phyloP scores from a whole-genome alignment of 2,888 invertebrate species.

The Trachelus tabidus region DNA sequence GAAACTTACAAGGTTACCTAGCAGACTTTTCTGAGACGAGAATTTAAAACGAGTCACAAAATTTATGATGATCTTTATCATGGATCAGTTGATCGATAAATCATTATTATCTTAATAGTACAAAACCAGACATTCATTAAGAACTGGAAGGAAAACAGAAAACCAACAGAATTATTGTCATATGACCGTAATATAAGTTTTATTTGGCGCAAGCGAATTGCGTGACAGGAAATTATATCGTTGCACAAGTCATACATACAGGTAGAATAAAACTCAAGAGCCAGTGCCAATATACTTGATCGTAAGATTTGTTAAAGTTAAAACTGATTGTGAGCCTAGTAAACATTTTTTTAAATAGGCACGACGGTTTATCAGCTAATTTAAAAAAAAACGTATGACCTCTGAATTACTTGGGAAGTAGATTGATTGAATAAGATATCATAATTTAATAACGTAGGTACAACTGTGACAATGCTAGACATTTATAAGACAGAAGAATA shows the following conservation, averaged over 20 bases:
- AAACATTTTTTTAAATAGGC: neutral
- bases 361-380: neutral
- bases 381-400: neutral
- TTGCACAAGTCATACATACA: neutral
- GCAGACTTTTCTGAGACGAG: neutral
- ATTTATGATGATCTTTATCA: neutral
- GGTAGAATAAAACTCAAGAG: neutral
- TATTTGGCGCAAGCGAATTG: neutral
- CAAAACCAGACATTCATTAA: neutral
- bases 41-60: neutral
- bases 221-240: neutral
- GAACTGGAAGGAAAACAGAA: neutral
- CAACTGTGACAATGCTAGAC: neutral
- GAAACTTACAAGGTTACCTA: neutral
- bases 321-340: neutral
- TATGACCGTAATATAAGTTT: neutral
- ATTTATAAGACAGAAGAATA: neutral
- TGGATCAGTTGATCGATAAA: too few species aligned
- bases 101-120: neutral
- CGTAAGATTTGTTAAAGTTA: neutral
- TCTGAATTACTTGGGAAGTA: neutral
- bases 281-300: neutral
- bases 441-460: neutral
- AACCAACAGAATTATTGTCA: neutral
- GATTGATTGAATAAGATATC: neutral